Base-by-base conservation (phyloP, 2,888 invertebrate genomes). In the Leptopilina myrica region DNA sequence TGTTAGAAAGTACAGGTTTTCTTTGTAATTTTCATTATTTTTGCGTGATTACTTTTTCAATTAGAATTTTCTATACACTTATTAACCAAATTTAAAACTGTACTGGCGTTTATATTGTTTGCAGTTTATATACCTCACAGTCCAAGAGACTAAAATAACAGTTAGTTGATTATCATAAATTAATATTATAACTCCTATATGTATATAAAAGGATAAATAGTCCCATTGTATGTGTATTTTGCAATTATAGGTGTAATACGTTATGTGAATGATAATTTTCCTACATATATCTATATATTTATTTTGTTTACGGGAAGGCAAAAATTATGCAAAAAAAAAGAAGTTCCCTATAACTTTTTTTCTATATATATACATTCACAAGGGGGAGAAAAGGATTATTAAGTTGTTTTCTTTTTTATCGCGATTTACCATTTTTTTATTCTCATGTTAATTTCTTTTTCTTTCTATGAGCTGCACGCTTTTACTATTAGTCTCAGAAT, bases 31-130 rank as follows among this genome's bases (percentile, higher is more conserved):
- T 33, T 33, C 33, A 1, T 33, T 33, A 2, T 33, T 33, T 43
- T 14, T 43, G 9, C 66, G 53, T 69, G 53, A 73, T 73, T 53
- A 56, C 73, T 56, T 56, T 53, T 73, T 33, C 53, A 33, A 69
- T 15, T 69, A 6, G 6, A 20, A 69, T 46, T 67, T 20, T 12
- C 12, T 6, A 33, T 33, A 33, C 33, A 46, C 56, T 73, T n/a
- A 56, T 73, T 73, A 73, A 53, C 56, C 33, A 73, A 73, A 73
- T 56, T n/a, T 1, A 9, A 73, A 73, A 73, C 53, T 56, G 56
- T 73, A 56, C 26, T 56, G 4, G 9, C 0, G 49, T 49, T 20
- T 56, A 53, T 56, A 56, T 62, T 62, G 62, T 62, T 62, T 8
- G 46, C 7, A 12, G 11, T 33, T 12, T 40, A 11, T 40, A 14